Evolutionary conservation across 2,888 invertebrate genomes (phyloP).

Genomic region (Platycheirus albimanus): DNA sequence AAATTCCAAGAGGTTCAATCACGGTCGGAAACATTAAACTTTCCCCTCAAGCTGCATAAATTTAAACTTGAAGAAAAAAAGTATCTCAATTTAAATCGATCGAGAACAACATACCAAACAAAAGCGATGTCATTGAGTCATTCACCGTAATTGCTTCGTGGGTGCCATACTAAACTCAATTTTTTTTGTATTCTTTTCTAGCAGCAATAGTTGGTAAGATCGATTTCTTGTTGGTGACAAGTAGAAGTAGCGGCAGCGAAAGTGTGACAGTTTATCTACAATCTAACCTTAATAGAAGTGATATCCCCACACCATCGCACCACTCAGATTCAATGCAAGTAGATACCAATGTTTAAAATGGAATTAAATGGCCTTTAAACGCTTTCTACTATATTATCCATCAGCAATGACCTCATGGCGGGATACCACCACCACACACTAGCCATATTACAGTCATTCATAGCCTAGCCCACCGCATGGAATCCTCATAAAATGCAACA

Average conservation of each 20-base stretch:
- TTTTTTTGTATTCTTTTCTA: slow-evolving; percentile 32
- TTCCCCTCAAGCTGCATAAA: slow-evolving; percentile 57
- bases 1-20: slow-evolving; percentile 34
- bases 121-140: slow-evolving; percentile 36
- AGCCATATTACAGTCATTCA: too few species aligned
- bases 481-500: slow-evolving; percentile 63
- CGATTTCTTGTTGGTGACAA: slow-evolving; percentile 44
- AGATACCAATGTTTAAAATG: slow-evolving; percentile 45
- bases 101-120: slow-evolving; percentile 21
- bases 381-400: slow-evolving; percentile 54
- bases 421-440: not conserved
- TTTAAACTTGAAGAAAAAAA: slow-evolving; percentile 24
- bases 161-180: slow-evolving; percentile 61
- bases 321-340: not conserved
- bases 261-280: slow-evolving; percentile 69
- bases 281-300: slow-evolving; percentile 58
- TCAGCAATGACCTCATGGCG: slow-evolving; percentile 25
- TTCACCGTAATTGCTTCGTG: slow-evolving; percentile 45
- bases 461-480: slow-evolving; percentile 27
- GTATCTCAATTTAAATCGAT: slow-evolving; percentile 32
- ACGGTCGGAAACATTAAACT: slow-evolving; percentile 23
- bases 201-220: slow-evolving; percentile 6
- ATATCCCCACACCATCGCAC: not conserved
- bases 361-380: slow-evolving; percentile 63
- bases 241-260: slow-evolving; percentile 58